Conservation (phyloP, 1,140 invertebrate species). For the Triops longicaudatus region DNA sequence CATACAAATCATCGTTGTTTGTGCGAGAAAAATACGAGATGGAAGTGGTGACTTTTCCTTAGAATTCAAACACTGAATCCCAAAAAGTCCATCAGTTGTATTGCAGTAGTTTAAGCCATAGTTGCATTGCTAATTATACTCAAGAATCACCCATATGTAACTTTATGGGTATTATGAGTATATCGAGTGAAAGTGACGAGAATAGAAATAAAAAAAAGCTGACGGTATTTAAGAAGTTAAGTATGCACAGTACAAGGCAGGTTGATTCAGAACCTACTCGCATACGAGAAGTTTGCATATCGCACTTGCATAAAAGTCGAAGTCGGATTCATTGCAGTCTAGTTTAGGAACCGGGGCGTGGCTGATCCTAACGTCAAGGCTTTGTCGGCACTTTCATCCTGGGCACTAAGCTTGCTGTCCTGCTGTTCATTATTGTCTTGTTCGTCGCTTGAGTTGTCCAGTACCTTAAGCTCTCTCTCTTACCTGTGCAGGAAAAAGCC, state of each 20-base stretch:
- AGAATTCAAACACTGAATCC: no score
- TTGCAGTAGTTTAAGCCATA: no score
- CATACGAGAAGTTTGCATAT: background rate
- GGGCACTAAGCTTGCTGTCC: background rate
- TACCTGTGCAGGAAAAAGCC: background rate
- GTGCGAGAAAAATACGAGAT: no score
- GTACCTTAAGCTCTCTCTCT: background rate
- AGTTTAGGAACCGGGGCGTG: background rate
- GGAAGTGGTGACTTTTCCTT: no score
- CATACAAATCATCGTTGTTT: no score
- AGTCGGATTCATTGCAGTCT: background rate
- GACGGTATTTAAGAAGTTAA: no score
- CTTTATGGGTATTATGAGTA: no score
- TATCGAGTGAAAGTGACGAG: no score
- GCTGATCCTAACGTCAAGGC: slow-evolving; percentile 14
- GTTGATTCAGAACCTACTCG: background rate
- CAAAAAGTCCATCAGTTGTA: no score
- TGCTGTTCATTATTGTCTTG: background rate
- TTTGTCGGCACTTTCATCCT: slow-evolving; percentile 3
- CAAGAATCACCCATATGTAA: no score
- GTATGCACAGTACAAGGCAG: background rate
- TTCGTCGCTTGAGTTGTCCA: background rate
- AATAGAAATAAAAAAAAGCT: no score
- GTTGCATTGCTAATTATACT: no score
- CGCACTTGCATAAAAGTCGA: background rate